phyloP scores from a whole-genome alignment of 1,140 invertebrate genomes.

The Ylistrum balloti region DNA sequence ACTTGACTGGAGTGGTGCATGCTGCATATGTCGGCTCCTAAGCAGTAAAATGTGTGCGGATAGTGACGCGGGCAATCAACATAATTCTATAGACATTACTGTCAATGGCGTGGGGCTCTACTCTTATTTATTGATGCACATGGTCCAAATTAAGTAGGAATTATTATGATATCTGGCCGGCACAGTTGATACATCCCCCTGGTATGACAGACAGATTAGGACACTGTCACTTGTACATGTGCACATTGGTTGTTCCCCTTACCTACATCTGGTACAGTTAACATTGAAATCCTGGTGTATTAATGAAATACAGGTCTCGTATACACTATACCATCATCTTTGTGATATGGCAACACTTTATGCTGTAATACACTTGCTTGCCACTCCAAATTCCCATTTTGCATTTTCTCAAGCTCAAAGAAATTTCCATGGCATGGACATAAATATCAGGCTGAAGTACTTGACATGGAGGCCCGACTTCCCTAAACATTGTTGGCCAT shows the following conservation, averaged over 20 bases:
- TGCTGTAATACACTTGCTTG: constrained; percentile 33
- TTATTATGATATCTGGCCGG: constrained; percentile 34
- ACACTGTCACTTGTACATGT: neutral
- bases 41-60: constrained; percentile 27
- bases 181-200: neutral
- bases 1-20: constrained; percentile 15
- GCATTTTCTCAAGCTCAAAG: constrained; percentile 32
- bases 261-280: neutral
- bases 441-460: constrained; percentile 19
- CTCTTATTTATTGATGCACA: constrained; percentile 35
- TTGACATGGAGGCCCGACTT: constrained; percentile 22
- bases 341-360: constrained; percentile 33
- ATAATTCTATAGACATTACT: constrained; percentile 40
- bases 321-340: neutral
- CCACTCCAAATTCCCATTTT: constrained; percentile 26
- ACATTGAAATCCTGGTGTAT: neutral
- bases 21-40: constrained; percentile 24
- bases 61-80: constrained; percentile 25
- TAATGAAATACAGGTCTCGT: constrained; percentile 19
- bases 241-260: neutral
- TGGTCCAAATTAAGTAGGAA: constrained; percentile 38
- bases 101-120: constrained; percentile 21
- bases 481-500: constrained; percentile 14
- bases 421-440: constrained; percentile 9
- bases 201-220: constrained; percentile 25